phyloP scores from a whole-genome alignment of 2,113 vertebrate genomes.

The Lophius piscatorius region DNA sequence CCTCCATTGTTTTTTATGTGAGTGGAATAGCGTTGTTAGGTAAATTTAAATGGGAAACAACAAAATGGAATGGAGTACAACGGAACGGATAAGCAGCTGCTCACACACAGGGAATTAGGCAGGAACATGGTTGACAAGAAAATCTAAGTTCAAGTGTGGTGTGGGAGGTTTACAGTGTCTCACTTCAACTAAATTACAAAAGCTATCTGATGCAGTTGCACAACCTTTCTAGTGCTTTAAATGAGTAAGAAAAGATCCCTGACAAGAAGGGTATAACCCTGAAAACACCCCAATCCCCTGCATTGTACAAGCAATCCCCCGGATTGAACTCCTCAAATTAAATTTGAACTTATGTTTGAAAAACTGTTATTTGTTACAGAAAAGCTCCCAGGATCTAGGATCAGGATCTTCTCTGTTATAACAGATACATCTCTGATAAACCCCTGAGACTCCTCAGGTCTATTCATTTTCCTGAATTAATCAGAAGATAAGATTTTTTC shows the following conservation, averaged over 20 bases:
- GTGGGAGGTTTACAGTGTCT: conserved; percentile 9
- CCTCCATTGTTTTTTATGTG: conserved; percentile 53
- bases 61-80: conserved; percentile 16
- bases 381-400: no score
- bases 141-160: conserved; percentile 8
- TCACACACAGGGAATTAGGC: not conserved
- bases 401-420: no score
- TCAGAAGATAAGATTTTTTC: no score
- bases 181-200: conserved; percentile 24
- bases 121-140: conserved; percentile 1
- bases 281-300: no score
- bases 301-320: no score
- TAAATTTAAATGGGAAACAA: conserved; percentile 6
- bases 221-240: conserved; percentile 10
- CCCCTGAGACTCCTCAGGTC: no score
- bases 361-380: no score
- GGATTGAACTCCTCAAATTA: no score
- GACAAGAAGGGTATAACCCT: no score
- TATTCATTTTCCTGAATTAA: no score
- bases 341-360: no score
- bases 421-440: no score
- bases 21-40: conserved; percentile 25
- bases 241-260: conserved; percentile 31
- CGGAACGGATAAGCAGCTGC: not conserved
- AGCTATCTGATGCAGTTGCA: conserved; percentile 4